Conservation (phyloP, 2,113 vertebrate species). For the Elgaria multicarinata region DNA sequence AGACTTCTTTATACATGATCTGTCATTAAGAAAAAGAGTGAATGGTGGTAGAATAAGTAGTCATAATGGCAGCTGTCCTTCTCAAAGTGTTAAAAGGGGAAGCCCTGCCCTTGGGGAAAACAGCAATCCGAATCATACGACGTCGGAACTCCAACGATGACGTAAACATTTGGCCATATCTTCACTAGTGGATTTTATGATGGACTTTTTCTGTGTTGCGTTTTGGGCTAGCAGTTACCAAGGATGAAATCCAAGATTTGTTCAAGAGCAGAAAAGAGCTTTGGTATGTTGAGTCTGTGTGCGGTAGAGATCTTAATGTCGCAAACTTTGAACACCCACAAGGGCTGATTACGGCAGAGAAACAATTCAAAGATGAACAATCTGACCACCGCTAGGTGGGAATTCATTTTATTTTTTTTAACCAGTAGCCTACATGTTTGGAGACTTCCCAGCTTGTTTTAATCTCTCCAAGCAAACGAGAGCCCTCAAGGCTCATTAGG, state of each 20-base stretch:
- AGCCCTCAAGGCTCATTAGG: conserved; percentile 76
- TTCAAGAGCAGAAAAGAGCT: background rate
- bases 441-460: conserved; percentile 66
- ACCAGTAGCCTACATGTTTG: conserved; percentile 17
- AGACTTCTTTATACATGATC: background rate
- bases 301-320: background rate
- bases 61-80: background rate
- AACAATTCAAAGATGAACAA: conserved; percentile 1
- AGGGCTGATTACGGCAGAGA: background rate
- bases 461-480: conserved; percentile 72
- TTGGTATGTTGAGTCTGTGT: background rate
- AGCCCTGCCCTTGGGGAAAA: background rate
- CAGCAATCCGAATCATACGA: too few relatives aligned
- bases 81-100: background rate
- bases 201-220: background rate
- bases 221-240: conserved; percentile 15
- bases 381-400: background rate
- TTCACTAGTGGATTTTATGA: background rate
- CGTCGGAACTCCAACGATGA: background rate
- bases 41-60: background rate
- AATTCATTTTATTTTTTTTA: conserved; percentile 30
- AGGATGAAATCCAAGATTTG: conserved; percentile 15
- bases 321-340: background rate
- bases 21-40: background rate
- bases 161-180: background rate